phyloP scores from a whole-genome alignment of 2,113 vertebrate species.

The Rhombomys opimus region DNA sequence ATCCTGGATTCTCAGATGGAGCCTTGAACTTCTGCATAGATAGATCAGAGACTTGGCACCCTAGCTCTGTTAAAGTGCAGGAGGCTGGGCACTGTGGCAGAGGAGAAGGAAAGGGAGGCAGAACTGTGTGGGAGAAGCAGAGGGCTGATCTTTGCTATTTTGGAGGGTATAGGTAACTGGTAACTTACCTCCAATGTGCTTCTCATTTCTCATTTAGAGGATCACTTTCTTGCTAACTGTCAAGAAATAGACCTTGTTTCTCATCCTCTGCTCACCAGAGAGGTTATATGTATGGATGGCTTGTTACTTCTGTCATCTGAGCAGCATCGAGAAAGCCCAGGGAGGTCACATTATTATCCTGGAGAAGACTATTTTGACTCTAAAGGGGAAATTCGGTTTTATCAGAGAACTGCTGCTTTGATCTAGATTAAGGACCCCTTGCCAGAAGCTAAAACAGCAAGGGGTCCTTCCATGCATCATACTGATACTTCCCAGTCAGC shows the following conservation, averaged over 20 bases:
- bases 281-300: neutral
- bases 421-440: neutral
- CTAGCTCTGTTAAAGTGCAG: neutral
- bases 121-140: neutral
- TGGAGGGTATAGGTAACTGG: neutral
- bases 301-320: neutral
- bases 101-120: fast-evolving
- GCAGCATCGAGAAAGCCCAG: neutral
- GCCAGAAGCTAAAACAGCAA: neutral
- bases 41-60: neutral
- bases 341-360: neutral
- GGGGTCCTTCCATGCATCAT: too few species aligned
- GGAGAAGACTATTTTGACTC: neutral
- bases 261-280: neutral
- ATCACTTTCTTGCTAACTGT: neutral
- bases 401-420: neutral
- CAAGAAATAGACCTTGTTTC: neutral
- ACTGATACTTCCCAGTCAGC: neutral
- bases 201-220: neutral
- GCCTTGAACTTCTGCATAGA: neutral
- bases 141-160: too few species aligned
- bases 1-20: neutral
- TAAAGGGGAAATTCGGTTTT: neutral
- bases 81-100: neutral
- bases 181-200: neutral